phyloP scores from a whole-genome alignment of 2,113 vertebrate genomes.

The Xenopus tropicalis region DNA sequence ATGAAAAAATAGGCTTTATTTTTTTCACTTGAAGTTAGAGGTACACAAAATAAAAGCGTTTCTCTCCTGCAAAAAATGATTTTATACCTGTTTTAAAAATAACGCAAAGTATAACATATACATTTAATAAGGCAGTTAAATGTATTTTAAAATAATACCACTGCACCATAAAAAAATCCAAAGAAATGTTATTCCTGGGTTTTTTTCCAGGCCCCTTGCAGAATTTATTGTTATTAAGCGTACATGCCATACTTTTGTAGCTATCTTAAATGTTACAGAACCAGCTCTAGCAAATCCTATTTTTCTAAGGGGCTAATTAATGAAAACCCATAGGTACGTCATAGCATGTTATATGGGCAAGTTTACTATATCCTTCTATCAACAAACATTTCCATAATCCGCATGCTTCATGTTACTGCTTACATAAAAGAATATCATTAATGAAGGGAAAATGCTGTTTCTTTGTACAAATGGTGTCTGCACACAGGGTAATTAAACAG shows the following conservation, averaged over 20 bases:
- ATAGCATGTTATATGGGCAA: conserved; percentile 21
- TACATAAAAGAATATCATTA: conserved; percentile 37
- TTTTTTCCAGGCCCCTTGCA: conserved; percentile 1
- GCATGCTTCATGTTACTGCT: conserved; percentile 19
- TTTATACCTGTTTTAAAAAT: not conserved
- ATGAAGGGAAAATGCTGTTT: conserved; percentile 27
- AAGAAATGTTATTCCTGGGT: not conserved
- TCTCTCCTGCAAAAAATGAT: not conserved
- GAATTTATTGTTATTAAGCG: not conserved
- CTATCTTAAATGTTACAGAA: not conserved
- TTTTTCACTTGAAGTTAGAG: too few relatives aligned
- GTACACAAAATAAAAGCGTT: not conserved
- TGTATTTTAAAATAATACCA: not conserved
- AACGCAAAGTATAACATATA: not conserved
- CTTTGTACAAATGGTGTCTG: conserved; percentile 45
- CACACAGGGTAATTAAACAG: conserved; percentile 43
- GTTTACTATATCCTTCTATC: conserved; percentile 32
- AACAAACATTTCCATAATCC: conserved; percentile 29
- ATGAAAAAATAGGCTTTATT: too few relatives aligned
- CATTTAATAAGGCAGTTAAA: not conserved
- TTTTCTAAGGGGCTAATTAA: conserved; percentile 13
- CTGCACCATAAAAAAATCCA: not conserved
- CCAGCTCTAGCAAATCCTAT: conserved; percentile 5
- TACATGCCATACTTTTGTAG: not conserved
- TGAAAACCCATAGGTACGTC: conserved; percentile 25